Conservation (phyloP, 2,113 vertebrate species). For the Chelonoidis abingdonii region DNA sequence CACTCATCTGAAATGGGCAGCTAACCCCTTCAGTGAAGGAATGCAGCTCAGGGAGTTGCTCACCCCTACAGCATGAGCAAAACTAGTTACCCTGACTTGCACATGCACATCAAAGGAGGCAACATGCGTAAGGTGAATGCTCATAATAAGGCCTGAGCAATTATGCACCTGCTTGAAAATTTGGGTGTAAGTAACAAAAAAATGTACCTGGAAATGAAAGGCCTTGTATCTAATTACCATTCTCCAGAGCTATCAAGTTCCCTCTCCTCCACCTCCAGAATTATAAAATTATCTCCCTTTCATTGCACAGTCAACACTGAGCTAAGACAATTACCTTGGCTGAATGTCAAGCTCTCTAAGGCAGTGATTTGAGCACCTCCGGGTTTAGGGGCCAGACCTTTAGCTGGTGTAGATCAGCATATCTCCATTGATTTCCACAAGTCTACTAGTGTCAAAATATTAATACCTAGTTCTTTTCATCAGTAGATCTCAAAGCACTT, state of each 20-base stretch:
- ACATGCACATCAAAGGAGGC: background rate
- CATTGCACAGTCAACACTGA: background rate
- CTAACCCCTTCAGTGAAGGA: accelerated
- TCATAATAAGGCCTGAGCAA: background rate
- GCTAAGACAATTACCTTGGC: background rate
- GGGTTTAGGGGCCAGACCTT: background rate
- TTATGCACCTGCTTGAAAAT: background rate
- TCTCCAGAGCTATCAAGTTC: constrained; percentile 5
- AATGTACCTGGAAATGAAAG: constrained; percentile 20
- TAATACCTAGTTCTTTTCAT: background rate
- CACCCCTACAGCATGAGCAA: background rate
- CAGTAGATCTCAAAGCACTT: background rate
- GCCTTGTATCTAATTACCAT: constrained; percentile 34
- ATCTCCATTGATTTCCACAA: background rate
- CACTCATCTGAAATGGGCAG: accelerated
- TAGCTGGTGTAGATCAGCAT: background rate
- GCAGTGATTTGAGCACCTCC: background rate
- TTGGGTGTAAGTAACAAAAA: background rate
- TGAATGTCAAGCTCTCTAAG: background rate
- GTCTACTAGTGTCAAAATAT: accelerated
- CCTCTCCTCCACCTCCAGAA: background rate
- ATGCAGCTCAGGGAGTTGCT: background rate
- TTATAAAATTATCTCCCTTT: constrained; percentile 11
- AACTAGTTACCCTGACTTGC: background rate
- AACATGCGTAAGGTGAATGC: background rate